A percentile compares a stretch with the other conserved stretches of the same genome.
phyloP scores from a whole-genome alignment of 2,888 invertebrate species.

The Cosmia pyralina region DNA sequence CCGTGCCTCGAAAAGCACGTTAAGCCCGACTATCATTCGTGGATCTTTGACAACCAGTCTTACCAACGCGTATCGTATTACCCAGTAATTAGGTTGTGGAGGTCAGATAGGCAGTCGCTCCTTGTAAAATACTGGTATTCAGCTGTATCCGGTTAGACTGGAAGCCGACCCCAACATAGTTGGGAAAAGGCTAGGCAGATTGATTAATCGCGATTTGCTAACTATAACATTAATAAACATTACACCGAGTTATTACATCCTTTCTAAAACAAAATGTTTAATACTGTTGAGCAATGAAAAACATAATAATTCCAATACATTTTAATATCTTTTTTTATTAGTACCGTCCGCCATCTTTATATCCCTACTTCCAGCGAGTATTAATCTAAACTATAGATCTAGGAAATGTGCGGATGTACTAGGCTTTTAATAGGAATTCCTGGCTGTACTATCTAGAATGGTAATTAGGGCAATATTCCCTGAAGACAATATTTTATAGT shows the following conservation, averaged over 20 bases:
- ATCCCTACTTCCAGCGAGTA: constrained; percentile 19
- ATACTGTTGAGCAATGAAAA: background rate
- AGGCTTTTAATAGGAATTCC: constrained; percentile 28
- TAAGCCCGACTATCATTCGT: no score
- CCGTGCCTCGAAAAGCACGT: no score
- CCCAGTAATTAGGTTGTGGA: no score
- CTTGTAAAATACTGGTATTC: no score
- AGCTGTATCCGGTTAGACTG: no score
- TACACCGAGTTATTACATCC: background rate
- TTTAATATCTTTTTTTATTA: constrained; percentile 21
- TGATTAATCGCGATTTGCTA: no score
- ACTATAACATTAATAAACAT: no score
- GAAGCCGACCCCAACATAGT: no score
- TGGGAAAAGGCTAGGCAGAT: no score
- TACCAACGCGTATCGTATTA: no score
- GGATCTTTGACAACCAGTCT: no score
- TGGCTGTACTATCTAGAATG: background rate
- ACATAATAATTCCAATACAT: background rate
- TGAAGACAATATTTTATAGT: background rate
- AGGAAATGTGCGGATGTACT: background rate
- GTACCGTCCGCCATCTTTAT: background rate
- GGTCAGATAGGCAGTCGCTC: no score
- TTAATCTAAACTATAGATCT: constrained; percentile 26
- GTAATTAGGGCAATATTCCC: background rate
- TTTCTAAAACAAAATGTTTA: background rate